These are phyloP conservation scores for Toxotes chatareus DNA, from an alignment of 2,113 vertebrate genomes.

Conservation along the genomic window DNA sequence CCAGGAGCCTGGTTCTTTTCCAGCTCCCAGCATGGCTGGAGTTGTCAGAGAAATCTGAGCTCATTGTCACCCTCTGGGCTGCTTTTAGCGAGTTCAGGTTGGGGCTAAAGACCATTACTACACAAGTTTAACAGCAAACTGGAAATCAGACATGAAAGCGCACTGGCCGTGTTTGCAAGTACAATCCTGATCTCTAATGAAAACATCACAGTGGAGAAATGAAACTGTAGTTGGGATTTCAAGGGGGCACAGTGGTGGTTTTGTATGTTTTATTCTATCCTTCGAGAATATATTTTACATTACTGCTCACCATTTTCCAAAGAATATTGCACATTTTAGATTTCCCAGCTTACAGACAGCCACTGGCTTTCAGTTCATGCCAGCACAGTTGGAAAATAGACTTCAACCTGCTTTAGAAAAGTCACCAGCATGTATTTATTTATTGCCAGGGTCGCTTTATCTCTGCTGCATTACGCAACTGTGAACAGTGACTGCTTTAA, in stretches of 20 bases:
- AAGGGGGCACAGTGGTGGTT: not conserved
- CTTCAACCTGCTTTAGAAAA: not conserved
- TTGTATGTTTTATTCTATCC: slow-evolving; percentile 4
- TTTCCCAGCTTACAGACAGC: slow-evolving; percentile 2
- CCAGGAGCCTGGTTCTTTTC: slow-evolving; percentile 31
- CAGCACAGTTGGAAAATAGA: slow-evolving; percentile 9
- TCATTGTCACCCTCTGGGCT: slow-evolving; percentile 42
- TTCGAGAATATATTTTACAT: not conserved
- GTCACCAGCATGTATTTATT: not conserved
- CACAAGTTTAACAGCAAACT: slow-evolving; percentile 19
- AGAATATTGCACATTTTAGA: not conserved
- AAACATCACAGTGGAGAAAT: slow-evolving; percentile 11
- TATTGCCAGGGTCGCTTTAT: slow-evolving; percentile 14
- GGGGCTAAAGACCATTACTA: slow-evolving; percentile 27
- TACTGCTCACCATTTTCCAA: slow-evolving; percentile 15
- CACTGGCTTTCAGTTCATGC: slow-evolving; percentile 21
- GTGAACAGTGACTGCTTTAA: not conserved
- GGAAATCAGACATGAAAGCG: slow-evolving; percentile 21
- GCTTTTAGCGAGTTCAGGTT: slow-evolving; percentile 37
- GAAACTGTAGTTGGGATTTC: slow-evolving; percentile 13
- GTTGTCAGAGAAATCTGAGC: slow-evolving; percentile 49
- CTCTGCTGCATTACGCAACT: slow-evolving; percentile 8
- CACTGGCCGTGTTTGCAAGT: not conserved
- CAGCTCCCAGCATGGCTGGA: slow-evolving; percentile 24
- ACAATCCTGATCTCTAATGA: not conserved